phyloP scores from a whole-genome alignment of 1,140 invertebrate genomes.

The Caenorhabditis brenneri region DNA sequence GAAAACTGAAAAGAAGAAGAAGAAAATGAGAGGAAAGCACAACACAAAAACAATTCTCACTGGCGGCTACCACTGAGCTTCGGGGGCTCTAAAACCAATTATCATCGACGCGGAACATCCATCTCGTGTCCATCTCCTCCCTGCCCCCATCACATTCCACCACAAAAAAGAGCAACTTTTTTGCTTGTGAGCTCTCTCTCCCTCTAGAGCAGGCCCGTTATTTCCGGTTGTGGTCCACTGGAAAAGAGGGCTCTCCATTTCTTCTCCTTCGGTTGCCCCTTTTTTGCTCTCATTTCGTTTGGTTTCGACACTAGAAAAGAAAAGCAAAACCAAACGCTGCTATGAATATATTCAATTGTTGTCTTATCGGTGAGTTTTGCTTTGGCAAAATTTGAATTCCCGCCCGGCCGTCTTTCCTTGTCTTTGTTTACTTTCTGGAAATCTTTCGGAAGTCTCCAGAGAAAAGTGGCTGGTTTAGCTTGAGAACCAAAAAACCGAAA shows the following conservation, averaged over 20 bases:
- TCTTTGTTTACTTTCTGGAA: too few relatives aligned
- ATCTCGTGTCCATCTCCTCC: background rate
- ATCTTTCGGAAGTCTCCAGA: background rate
- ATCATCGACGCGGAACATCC: conserved; percentile 17
- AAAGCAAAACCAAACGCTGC: too few relatives aligned
- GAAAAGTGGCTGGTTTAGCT: background rate
- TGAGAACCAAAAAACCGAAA: background rate
- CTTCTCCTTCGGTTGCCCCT: background rate
- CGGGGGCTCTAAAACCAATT: conserved; percentile 18
- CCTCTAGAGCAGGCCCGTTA: background rate
- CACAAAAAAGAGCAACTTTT: background rate
- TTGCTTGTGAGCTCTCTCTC: background rate
- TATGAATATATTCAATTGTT: conserved; percentile 18
- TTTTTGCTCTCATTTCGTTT: background rate
- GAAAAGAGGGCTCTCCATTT: conserved; percentile 19
- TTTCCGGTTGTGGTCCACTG: background rate
- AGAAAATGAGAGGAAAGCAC: background rate
- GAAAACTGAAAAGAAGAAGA: background rate
- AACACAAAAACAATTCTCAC: too few relatives aligned
- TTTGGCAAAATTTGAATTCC: background rate
- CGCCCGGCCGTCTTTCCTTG: too few relatives aligned
- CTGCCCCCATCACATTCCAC: background rate
- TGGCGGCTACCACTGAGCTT: background rate
- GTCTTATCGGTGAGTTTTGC: background rate
- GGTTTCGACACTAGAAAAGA: background rate